A percentile compares a stretch with the other conserved stretches of the same genome.
These are phyloP conservation scores for Gavialis gangeticus DNA, from an alignment of 2,113 vertebrate genomes.

Conservation along the genomic window DNA sequence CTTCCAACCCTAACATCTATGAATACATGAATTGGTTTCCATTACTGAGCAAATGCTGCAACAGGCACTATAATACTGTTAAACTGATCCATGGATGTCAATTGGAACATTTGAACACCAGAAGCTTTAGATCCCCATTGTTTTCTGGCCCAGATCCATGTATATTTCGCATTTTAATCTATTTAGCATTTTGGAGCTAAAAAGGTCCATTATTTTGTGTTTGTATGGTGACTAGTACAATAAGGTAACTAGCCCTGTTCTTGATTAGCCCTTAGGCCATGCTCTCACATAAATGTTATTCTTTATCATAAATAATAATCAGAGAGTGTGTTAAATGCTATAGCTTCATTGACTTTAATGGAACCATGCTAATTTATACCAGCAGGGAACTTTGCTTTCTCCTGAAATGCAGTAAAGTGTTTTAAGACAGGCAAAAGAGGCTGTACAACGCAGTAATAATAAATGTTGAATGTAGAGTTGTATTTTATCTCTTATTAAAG, in stretches of 20 bases:
- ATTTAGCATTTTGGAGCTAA: background rate
- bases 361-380: background rate
- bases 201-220: background rate
- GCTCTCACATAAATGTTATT: background rate
- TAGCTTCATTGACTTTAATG: background rate
- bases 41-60: slow-evolving; percentile 9
- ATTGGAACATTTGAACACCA: slow-evolving; percentile 19
- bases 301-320: background rate
- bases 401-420: background rate
- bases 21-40: too few species aligned
- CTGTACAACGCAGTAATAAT: background rate
- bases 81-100: background rate
- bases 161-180: background rate
- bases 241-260: background rate
- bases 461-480: background rate
- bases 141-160: background rate
- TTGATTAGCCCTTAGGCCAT: background rate
- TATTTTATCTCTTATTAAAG: background rate
- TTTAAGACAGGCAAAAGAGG: background rate
- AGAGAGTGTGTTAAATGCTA: background rate
- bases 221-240: background rate
- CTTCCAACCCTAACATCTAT: too few species aligned
- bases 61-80: slow-evolving; percentile 25
- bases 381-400: background rate
- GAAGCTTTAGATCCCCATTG: rapidly evolving